Evolutionary conservation across 2,113 vertebrate species (phyloP), one percentile per base, ranked within the genome.

Genomic region (Laterallus jamaicensis): DNA sequence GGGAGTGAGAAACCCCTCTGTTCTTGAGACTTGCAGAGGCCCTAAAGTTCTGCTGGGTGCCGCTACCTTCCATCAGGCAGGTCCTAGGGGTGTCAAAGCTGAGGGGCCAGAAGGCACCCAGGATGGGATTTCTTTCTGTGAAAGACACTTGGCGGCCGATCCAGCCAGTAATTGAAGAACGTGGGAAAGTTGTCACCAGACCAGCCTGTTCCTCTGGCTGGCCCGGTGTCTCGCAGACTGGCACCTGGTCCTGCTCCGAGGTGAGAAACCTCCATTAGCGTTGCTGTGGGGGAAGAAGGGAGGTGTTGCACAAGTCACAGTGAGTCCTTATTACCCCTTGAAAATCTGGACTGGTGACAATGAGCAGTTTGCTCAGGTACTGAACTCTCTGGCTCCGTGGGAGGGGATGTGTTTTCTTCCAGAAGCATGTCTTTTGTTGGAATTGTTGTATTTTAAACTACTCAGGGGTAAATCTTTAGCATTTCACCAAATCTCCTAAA

Each of bases 191-290:
- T 93, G 92, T 91, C 89, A 55, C 62, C 92, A 89, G 88, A 32
- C 37, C 90, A 95, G 90, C 84, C 86, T 79, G 92, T 82, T 96
- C 66, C 90, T 93, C 90, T 93, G 91, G 78, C 96, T 92, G 35
- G 63, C 93, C 69, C 9, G 1, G 59, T 47, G 92, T 93, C 92
- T 97, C 10, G 0, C 81, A 79, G 94, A 59, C 93, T 93, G 91
- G 82, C 85, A 92, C 90, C 88, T 95, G 74, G 66, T 77, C 66
- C 73, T 37, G 44, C 86, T 82, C 21, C 1, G 63, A 87, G 94
- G 95, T 94, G 96, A 93, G 91, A 96, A 92, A 82, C 62, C 91
- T 52, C 92, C 47, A 31, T 47, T 31, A 44, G 69, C 10, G 66
- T 75, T 58, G 77, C 84, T 91, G 12, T 8, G 3, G n/a, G 55